These are phyloP conservation scores for Onychorhynchus coronatus DNA, from an alignment of 2,113 vertebrate species.

Conservation along the genomic window DNA sequence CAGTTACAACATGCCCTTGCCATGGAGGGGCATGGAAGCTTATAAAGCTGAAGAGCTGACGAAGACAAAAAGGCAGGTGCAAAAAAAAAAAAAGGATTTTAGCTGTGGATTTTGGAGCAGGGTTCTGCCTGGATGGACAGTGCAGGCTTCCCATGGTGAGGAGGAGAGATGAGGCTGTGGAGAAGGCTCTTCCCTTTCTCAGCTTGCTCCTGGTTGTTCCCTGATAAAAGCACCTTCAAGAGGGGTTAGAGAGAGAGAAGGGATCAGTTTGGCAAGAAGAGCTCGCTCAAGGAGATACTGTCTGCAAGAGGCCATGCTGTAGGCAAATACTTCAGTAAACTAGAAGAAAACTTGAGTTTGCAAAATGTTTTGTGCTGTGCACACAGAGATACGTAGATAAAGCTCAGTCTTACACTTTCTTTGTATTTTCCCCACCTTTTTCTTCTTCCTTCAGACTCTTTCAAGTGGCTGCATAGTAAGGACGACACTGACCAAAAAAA, in stretches of 20 bases:
- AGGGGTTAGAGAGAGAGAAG: neutral
- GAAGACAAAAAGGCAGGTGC: neutral
- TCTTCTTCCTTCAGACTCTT: neutral
- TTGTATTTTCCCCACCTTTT: accelerated
- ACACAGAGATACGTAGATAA: neutral
- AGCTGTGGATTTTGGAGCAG: neutral
- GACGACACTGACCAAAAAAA: neutral
- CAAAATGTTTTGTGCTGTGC: too few relatives aligned
- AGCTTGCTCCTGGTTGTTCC: neutral
- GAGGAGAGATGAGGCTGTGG: neutral
- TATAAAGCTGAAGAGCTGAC: neutral
- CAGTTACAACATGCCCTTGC: neutral
- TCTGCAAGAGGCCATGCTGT: neutral
- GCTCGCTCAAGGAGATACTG: neutral
- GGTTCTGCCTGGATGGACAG: neutral
- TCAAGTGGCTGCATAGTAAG: neutral
- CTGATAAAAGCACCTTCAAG: neutral
- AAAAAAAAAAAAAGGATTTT: neutral
- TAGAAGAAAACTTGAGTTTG: neutral
- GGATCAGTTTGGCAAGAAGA: neutral
- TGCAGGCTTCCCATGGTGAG: accelerated
- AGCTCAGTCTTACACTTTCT: neutral
- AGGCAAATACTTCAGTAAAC: neutral
- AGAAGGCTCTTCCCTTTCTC: neutral
- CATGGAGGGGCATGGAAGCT: neutral